Conservation (phyloP, 2,888 invertebrate species). For the Nysson spinosus region DNA sequence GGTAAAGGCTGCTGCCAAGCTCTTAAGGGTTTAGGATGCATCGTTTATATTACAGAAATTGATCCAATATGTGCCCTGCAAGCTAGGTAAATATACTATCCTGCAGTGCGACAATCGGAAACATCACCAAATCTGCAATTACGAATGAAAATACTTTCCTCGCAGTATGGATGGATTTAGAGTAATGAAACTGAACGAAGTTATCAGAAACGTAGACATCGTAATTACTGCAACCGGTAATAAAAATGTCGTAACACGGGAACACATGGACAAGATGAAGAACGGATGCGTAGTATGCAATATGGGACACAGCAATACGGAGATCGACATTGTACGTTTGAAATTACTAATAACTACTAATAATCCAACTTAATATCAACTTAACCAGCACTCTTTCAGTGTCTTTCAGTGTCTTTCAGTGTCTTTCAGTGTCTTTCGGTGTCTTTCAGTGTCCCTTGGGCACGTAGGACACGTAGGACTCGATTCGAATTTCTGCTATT, state of each 20-base stretch:
- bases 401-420: no score
- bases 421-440: no score
- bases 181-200: slow-evolving; percentile 96
- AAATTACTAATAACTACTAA: no score
- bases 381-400: no score
- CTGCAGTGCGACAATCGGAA: slow-evolving; percentile 4
- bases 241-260: slow-evolving; percentile 96
- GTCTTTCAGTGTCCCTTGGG: no score
- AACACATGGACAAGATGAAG: slow-evolving; percentile 98
- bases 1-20: slow-evolving; percentile 98
- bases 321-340: slow-evolving; percentile 90
- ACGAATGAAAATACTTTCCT: slow-evolving; percentile 48
- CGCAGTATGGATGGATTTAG: slow-evolving; percentile 96
- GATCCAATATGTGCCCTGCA: slow-evolving; percentile 98
- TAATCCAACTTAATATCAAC: no score
- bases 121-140: not conserved
- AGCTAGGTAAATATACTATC: slow-evolving; percentile 83
- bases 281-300: slow-evolving; percentile 97
- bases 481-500: slow-evolving; percentile 52
- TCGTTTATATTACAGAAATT: slow-evolving; percentile 95
- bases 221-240: slow-evolving; percentile 99
- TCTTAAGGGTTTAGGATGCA: slow-evolving; percentile 94
- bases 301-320: slow-evolving; percentile 98
- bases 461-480: no score
- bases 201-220: slow-evolving; percentile 94